These are phyloP conservation scores for Laupala kohalensis DNA, from an alignment of 1,140 invertebrate genomes.

Conservation along the genomic window DNA sequence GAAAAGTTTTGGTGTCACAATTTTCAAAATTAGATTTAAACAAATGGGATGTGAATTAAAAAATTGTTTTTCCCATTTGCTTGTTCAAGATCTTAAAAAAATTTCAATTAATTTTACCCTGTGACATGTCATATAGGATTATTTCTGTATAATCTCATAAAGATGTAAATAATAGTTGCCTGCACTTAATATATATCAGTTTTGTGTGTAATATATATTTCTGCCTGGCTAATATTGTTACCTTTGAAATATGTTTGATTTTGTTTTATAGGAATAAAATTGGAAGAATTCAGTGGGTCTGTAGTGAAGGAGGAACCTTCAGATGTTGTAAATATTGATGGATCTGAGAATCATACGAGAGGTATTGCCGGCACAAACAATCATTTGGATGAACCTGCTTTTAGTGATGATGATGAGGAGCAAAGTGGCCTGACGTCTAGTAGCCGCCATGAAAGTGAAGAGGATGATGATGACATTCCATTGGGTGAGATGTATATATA, in stretches of 20 bases:
- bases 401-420: constrained; percentile 71
- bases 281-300: background rate
- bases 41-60: no score
- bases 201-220: no score
- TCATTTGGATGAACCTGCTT: constrained; percentile 50
- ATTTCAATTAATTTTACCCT: no score
- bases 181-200: no score
- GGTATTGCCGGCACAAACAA: constrained; percentile 18
- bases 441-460: constrained; percentile 39
- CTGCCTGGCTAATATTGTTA: background rate
- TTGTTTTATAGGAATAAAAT: background rate
- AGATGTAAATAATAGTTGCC: no score
- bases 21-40: no score
- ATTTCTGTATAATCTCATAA: no score
- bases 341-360: constrained; percentile 15
- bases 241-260: background rate
- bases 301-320: constrained; percentile 14
- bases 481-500: no score
- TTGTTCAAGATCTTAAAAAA: no score
- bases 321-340: constrained; percentile 20
- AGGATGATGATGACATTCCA: constrained; percentile 78
- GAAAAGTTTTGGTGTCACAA: no score
- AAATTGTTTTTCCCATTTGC: no score
- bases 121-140: no score
- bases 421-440: constrained; percentile 18